A percentile compares a stretch with the other conserved stretches of the same genome.
Conservation (phyloP, 2,888 invertebrate species). For the Brenthis hecate region DNA sequence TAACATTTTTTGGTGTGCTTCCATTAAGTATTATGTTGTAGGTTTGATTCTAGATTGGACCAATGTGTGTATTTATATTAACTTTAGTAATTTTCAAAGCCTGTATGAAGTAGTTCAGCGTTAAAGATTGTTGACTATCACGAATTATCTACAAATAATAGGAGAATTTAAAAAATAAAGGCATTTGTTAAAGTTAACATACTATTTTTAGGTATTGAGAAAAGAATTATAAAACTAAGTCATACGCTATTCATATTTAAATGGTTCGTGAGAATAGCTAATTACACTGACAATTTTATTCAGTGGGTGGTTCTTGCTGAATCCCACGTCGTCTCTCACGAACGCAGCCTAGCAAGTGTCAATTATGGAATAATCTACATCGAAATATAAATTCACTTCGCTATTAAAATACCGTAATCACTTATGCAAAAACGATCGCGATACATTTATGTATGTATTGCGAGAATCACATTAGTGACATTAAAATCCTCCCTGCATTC, state of each 20-base stretch:
- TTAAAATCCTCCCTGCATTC: slow-evolving; percentile 80
- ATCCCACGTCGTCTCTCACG: slow-evolving; percentile 1
- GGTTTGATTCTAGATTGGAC: no score
- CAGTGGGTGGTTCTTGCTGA: not conserved
- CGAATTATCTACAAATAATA: no score
- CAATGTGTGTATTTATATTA: no score
- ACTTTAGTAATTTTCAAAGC: no score
- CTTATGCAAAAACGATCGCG: slow-evolving; percentile 57
- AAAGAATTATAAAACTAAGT: no score
- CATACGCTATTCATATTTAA: not conserved
- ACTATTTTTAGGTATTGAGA: no score
- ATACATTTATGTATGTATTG: slow-evolving; percentile 68
- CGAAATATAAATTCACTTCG: slow-evolving; percentile 35
- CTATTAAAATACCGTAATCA: slow-evolving; percentile 46
- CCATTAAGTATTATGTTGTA: no score
- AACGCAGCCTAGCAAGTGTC: slow-evolving; percentile 12
- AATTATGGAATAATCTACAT: slow-evolving; percentile 33
- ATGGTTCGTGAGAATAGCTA: not conserved
- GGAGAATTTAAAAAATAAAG: no score
- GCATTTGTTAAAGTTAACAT: no score
- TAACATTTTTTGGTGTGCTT: no score
- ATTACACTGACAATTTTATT: not conserved
- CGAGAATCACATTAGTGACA: slow-evolving; percentile 75
- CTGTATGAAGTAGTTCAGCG: no score
- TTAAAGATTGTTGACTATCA: no score